phyloP scores from a whole-genome alignment of 2,888 invertebrate species.

The Kryphioiulus occultus region DNA sequence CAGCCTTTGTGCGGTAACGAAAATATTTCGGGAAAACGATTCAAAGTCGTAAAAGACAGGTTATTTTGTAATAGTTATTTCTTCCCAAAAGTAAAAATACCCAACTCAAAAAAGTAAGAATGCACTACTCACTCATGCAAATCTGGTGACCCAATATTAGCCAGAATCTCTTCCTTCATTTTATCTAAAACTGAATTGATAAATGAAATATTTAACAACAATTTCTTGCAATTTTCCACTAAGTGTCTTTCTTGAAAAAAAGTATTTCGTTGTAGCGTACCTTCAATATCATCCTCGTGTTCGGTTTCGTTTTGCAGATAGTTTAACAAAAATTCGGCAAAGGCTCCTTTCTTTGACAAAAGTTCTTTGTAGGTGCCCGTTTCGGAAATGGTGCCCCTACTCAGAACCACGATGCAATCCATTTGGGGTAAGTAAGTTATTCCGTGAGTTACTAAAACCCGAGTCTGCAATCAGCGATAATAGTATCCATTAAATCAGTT shows the following conservation, averaged over 20 bases:
- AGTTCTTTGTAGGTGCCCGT: constrained; percentile 89
- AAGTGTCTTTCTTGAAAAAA: not conserved
- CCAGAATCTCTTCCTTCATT: constrained; percentile 53
- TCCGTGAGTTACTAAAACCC: constrained; percentile 93
- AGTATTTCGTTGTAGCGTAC: not conserved
- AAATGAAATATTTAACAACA: not conserved
- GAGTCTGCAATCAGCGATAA: constrained; percentile 67
- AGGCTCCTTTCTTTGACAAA: constrained; percentile 74
- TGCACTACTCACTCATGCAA: constrained; percentile 50
- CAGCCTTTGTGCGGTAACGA: not conserved
- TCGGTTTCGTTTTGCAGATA: constrained; percentile 63
- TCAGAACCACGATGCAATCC: constrained; percentile 88
- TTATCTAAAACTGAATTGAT: constrained; percentile 52
- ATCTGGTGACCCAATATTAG: constrained; percentile 53
- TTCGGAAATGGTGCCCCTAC: constrained; percentile 86
- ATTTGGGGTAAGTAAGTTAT: constrained; percentile 90
- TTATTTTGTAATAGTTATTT: no score
- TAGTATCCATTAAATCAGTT: not conserved
- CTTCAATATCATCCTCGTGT: constrained; percentile 58
- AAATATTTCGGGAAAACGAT: no score
- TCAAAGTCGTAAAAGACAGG: no score
- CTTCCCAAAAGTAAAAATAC: no score
- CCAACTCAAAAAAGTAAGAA: no score
- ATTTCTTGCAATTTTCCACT: not conserved
- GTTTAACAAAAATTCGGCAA: constrained; percentile 67